Conservation (phyloP, 2,888 invertebrate genomes). For the Sesia apiformis region DNA sequence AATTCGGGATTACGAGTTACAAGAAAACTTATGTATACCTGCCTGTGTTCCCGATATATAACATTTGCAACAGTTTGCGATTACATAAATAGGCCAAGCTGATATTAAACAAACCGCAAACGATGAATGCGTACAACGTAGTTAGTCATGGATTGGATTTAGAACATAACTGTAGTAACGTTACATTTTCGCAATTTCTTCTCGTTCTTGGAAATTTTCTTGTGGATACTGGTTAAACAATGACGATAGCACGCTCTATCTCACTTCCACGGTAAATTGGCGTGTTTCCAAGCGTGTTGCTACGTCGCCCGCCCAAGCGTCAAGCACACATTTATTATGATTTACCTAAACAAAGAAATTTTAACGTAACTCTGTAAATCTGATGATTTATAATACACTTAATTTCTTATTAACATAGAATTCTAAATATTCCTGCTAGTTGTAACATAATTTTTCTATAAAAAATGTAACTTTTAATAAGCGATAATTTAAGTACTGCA, state of each 20-base stretch:
- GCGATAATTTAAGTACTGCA: too few species aligned
- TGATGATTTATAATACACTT: too few species aligned
- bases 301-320: slow-evolving; percentile 13
- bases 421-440: too few species aligned
- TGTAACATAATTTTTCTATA: too few species aligned
- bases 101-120: neutral
- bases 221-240: slow-evolving; percentile 37
- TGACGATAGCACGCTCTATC: slow-evolving; percentile 27
- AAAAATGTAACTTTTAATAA: too few species aligned
- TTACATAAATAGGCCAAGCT: slow-evolving; percentile 28
- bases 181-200: slow-evolving; percentile 1
- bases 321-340: too few species aligned
- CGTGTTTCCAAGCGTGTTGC: slow-evolving; percentile 48
- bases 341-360: too few species aligned
- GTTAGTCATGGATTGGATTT: neutral
- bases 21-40: neutral
- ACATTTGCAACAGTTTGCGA: slow-evolving; percentile 16
- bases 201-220: slow-evolving; percentile 22
- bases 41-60: slow-evolving; percentile 3
- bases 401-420: too few species aligned
- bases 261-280: slow-evolving; percentile 49
- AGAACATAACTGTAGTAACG: too few species aligned
- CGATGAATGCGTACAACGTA: neutral
- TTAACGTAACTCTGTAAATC: too few species aligned
- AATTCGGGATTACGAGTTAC: neutral